Evolutionary conservation across 2,113 vertebrate genomes (phyloP), one percentile per base, ranked within the genome.

Genomic region (Periophthalmus modestus): DNA sequence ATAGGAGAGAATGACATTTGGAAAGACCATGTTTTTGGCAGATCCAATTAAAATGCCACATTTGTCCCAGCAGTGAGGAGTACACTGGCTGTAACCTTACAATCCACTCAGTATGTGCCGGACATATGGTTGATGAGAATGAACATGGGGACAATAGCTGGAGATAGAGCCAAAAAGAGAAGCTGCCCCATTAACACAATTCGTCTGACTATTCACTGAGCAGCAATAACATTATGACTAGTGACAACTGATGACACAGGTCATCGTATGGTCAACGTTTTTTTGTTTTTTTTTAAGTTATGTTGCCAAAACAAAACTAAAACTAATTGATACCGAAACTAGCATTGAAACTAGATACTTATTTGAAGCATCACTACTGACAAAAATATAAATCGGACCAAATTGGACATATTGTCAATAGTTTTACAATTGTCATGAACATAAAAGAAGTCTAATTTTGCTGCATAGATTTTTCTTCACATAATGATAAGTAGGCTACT

Each of bases 101-200:
- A 65, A 65, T 39, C 62, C 9, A 65, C 62, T 39, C 33, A 65
- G 21, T n/a, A 65, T 39, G 34, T n/a, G 18, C 36, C 34, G 4
- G 34, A 43, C 59, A 65, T 65, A 65, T 65, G 62, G 19, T 43
- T 65, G 28, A 62, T 16, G 18, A 65, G 62, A 43, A 7, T 43
- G 62, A 9, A 65, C 34, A 43, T 36, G 9, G 7, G 19, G 62
- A 39, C 16, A 65, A 65, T 43, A 34, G 10, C 19, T 65, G 9
- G 19, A 65, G 15, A 62, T 15, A 7, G 33, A n/a, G 62, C 34
- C 62, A 65, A 65, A 36, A 39, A 65, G 62, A 65, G 62, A 63
- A 2, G 18, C 18, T 36, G 33, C 9, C 19, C 18, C 62, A 39
- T 39, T 65, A 65, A 65, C 62, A 65, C 34, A 62, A 33, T 16